Percentiles rank a stretch among this genome's conserved stretches.
Conservation (phyloP, 2,888 invertebrate species). For the Yponomeuta cagnagella region DNA sequence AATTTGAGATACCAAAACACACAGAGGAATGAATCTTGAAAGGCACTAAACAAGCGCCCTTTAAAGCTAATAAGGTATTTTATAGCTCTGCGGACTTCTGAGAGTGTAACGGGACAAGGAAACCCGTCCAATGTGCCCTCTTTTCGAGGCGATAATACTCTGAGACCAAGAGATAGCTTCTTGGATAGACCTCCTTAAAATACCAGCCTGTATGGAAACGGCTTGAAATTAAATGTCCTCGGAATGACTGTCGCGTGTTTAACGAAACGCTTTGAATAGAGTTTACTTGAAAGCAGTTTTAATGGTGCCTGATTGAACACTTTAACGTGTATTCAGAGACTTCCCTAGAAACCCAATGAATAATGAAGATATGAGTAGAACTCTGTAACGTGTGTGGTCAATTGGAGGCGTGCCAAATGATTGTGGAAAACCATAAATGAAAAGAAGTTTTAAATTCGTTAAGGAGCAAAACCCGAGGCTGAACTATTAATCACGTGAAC, state of each 20-base stretch:
- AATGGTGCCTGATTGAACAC: background rate
- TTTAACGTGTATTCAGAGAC: background rate
- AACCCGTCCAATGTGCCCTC: constrained; percentile 34
- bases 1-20: background rate
- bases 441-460: background rate
- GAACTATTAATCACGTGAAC: background rate
- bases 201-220: background rate
- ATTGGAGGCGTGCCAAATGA: background rate
- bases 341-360: background rate
- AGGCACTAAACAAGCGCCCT: constrained; percentile 27
- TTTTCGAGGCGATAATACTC: constrained; percentile 58
- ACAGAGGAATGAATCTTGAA: constrained; percentile 8
- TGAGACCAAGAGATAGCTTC: constrained; percentile 39
- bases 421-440: background rate
- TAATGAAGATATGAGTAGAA: background rate
- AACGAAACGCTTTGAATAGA: background rate
- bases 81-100: constrained; percentile 29
- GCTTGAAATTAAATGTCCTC: background rate
- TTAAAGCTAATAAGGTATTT: constrained; percentile 50
- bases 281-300: background rate
- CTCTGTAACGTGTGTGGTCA: background rate
- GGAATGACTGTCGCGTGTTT: background rate
- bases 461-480: background rate
- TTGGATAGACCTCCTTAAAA: constrained; percentile 25
- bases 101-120: constrained; percentile 8